phyloP scores from a whole-genome alignment of 2,113 vertebrate genomes.

The Boulengeromyrus knoepffleri region DNA sequence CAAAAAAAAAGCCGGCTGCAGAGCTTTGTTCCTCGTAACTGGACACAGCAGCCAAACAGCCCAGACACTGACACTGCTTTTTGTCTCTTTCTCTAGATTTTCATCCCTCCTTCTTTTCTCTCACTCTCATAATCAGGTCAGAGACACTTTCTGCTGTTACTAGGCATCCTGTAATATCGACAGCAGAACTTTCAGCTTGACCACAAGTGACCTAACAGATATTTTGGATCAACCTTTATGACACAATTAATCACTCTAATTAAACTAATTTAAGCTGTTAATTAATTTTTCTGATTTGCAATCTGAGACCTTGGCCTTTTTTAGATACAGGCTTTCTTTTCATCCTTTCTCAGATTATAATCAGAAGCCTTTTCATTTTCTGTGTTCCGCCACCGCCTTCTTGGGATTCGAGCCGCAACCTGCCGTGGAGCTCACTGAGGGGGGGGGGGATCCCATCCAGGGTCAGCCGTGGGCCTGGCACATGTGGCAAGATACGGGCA shows the following conservation, averaged over 20 bases:
- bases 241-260: not conserved
- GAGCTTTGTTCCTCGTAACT: slow-evolving; percentile 49
- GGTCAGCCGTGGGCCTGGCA: not conserved
- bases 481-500: not conserved
- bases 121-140: slow-evolving; percentile 1
- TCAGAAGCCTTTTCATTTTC: not conserved
- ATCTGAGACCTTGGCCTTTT: not conserved
- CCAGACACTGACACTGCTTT: not conserved
- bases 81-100: not conserved
- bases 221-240: not conserved
- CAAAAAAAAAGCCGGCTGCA: slow-evolving; percentile 38
- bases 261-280: not conserved
- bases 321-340: not conserved
- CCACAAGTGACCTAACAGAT: not conserved
- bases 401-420: not conserved
- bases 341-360: not conserved
- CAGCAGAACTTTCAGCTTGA: not conserved
- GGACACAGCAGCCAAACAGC: not conserved
- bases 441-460: not conserved
- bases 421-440: not conserved
- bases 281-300: not conserved
- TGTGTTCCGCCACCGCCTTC: not conserved
- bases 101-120: not conserved
- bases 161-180: not conserved
- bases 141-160: not conserved